These are phyloP conservation scores for Montipora efflorescens DNA, from an alignment of 64 coral and sea anemone species.

Conservation along the genomic window DNA sequence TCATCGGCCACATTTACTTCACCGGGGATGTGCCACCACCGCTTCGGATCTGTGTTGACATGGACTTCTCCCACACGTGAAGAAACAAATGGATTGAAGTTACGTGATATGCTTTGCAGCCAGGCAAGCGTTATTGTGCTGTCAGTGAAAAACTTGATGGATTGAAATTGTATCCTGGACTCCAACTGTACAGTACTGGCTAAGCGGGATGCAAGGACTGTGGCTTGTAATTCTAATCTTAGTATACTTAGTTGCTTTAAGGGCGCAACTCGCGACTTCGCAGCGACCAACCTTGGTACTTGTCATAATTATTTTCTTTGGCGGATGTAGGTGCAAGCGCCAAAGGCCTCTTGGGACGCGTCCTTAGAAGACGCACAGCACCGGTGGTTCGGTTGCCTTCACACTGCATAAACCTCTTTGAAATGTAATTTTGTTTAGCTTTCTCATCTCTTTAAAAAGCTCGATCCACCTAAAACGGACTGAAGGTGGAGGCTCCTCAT, in stretches of 20 bases:
- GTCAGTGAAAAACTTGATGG: conserved; percentile 55
- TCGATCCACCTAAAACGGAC: not conserved
- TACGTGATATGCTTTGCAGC: conserved; percentile 49
- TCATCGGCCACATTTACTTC: conserved; percentile 76
- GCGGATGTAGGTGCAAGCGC: conserved; percentile 34
- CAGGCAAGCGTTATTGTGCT: conserved; percentile 70
- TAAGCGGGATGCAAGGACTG: conserved; percentile 25
- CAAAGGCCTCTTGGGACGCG: conserved; percentile 63
- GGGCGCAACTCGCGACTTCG: conserved; percentile 65
- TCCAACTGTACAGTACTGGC: conserved; percentile 26
- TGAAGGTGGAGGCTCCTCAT: not conserved
- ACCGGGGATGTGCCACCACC: conserved; percentile 78
- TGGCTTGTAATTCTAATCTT: not conserved
- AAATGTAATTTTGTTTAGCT: conserved; percentile 16
- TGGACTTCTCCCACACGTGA: conserved; percentile 77
- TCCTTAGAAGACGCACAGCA: conserved; percentile 45
- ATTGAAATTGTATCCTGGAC: conserved; percentile 20
- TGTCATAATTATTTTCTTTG: not conserved
- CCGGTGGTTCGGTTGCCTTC: not conserved
- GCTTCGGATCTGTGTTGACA: conserved; percentile 57
- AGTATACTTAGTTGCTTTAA: conserved; percentile 43
- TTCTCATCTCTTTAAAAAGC: conserved; percentile 35
- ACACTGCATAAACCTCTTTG: conserved; percentile 15
- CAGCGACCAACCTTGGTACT: conserved; percentile 49
- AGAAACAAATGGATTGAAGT: conserved; percentile 85